phyloP scores from a whole-genome alignment of 2,113 vertebrate species.

The human (Homo sapiens) region DNA sequence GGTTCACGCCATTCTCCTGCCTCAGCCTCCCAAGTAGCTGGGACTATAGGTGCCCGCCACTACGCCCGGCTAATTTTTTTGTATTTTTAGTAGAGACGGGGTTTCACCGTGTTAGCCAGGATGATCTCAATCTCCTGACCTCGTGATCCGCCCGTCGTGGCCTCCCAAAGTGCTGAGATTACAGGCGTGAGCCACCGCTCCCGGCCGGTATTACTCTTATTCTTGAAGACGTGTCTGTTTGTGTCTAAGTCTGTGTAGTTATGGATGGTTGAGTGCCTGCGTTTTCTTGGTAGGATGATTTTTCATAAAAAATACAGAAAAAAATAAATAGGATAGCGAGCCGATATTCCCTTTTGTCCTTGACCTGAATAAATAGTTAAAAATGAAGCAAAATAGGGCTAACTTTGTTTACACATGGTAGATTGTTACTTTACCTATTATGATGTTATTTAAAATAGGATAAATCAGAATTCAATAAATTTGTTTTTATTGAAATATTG shows the following conservation, averaged over 20 bases:
- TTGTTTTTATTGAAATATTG: not conserved
- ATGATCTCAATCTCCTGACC: too few relatives aligned
- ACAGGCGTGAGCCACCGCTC: too few relatives aligned
- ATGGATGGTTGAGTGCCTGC: not conserved
- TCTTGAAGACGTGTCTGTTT: not conserved
- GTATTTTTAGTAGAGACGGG: too few relatives aligned
- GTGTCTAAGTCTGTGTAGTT: not conserved
- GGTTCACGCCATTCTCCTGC: too few relatives aligned
- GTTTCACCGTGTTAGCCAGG: too few relatives aligned
- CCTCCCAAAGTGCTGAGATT: too few relatives aligned
- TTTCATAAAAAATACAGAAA: not conserved
- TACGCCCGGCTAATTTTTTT: too few relatives aligned
- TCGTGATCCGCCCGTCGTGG: too few relatives aligned
- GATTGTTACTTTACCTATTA: not conserved
- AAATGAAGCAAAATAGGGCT: not conserved
- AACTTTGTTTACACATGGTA: not conserved
- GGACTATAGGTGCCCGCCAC: too few relatives aligned
- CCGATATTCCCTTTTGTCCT: not conserved
- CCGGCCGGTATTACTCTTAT: fast-evolving
- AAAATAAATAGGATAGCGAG: not conserved
- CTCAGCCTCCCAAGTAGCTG: too few relatives aligned
- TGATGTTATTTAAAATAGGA: not conserved
- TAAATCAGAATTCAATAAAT: not conserved
- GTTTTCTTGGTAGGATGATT: not conserved
- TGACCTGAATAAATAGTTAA: not conserved